Evolutionary conservation across 2,888 invertebrate species (phyloP).

Genomic region (Papilio gigon): DNA sequence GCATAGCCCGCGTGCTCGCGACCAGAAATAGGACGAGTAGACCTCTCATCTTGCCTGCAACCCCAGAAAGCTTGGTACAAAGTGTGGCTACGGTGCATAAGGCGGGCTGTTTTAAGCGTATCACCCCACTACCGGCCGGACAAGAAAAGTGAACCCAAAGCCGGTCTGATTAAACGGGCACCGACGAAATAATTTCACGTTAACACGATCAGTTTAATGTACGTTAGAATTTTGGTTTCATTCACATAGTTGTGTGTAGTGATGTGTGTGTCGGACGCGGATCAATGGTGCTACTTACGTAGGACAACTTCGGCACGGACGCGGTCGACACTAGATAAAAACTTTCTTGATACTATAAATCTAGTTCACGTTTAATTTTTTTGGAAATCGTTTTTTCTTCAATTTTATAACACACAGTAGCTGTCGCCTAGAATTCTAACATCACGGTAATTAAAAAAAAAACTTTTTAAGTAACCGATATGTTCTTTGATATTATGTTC

Average conservation of each 20-base stretch:
- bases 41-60: constrained; percentile 71
- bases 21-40: constrained; percentile 79
- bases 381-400: not conserved
- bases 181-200: constrained; percentile 71
- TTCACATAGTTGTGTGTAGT: constrained; percentile 52
- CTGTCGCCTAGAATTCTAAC: too few species aligned
- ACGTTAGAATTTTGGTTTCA: constrained; percentile 65
- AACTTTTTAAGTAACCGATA: too few species aligned
- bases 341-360: constrained; percentile 35
- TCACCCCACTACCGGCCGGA: constrained; percentile 72
- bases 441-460: too few species aligned
- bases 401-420: too few species aligned
- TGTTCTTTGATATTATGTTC: too few species aligned
- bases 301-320: constrained; percentile 45
- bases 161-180: constrained; percentile 71
- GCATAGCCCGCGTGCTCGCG: constrained; percentile 76
- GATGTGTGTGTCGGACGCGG: constrained; percentile 47
- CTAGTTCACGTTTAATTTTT: not conserved
- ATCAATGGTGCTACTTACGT: constrained; percentile 55
- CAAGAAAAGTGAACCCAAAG: constrained; percentile 77
- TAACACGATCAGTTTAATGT: constrained; percentile 63
- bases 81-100: constrained; percentile 73
- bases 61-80: constrained; percentile 75
- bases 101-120: constrained; percentile 76
- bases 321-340: constrained; percentile 36